Evolutionary conservation across 2,888 invertebrate genomes (phyloP), one percentile per base, ranked within the genome.

Genomic region (Rhamnusium bicolor): DNA sequence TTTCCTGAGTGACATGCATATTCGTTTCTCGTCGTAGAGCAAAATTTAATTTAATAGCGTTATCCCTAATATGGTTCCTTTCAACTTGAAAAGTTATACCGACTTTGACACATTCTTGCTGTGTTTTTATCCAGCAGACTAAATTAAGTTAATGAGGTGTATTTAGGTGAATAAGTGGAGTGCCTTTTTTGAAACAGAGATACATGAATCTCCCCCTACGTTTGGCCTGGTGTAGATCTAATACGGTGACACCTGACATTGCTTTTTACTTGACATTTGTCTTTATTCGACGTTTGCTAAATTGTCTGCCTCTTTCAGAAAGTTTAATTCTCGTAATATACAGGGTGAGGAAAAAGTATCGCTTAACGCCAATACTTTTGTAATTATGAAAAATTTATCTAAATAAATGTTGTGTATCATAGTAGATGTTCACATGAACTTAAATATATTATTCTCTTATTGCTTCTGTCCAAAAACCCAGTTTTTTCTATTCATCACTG

Each of bases 161-260:
- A 80, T 82, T 86, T 86, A 86, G 83, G 85, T 86, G 86, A 86
- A 84, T 81, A 84, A 86, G 83, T 83, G 83, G 80, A 83, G 82
- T 86, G 86, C 84, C 86, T 83, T 80, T 81, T 81, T 81, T 82
- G 79, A 79, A 82, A 82, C 82, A 79, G 77, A 79, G 79, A 82
- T 80, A 82, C 84, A 86, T 85, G 83, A 83, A 84, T 85, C 85
- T 85, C 80, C 82, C 82, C 83, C 83, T 84, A 85, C 84, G 40
- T 85, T 84, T 85, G 81, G 74, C 80, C 84, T 85, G 84, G 79
- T 79, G 80, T 83, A 77, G 80, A 81, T 85, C 83, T 83, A 76
- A 58, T 75, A 75, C 78, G 72, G 79, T 84, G 86, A 85, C 86
- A 86, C 86, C 85, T 85, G 86, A 87, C 86, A 87, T 85, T 78